Base-by-base conservation (phyloP, 2,888 invertebrate species). In the Dicroscelio sp. region DNA sequence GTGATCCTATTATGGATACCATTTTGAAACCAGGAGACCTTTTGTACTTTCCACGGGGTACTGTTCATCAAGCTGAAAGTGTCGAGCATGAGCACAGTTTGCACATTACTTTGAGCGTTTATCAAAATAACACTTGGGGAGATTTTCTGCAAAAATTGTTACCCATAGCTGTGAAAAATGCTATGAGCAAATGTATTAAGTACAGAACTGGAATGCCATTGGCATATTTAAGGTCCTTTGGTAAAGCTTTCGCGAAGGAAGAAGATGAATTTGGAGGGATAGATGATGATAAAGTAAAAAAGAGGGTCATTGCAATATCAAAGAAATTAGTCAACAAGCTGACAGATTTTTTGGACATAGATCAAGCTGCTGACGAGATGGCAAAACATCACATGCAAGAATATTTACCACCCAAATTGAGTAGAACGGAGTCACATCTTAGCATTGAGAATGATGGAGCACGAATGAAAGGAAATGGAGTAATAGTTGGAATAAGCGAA, bases 71-170 rank as follows among this genome's bases (percentile, higher is more conserved):
- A 97, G 99, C 98, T 1, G 97, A 97, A 80, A 98, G 99, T 0
- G 97, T 98, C 90, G 97, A 98, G 23, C 98, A 98, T 48, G 97
- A 97, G 35, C 99, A 99, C 97, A 99, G 99, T 1, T 97, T 99
- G 2, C 99, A 99, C 96, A 98, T 99, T 6, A 99, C 99, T 0
- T 97, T 99, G 5, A 99, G 99, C 73, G 98, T 99, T 95, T 99
- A 99, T 96, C 99, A 99, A 96, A 98, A 98, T 95, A 99, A 99
- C 96, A 98, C 99, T 0, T 99, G 98, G 98, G 98, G 98, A 33
- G 99, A 99, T 97, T 97, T 99, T 8, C 97, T 99, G 92, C 98
- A 99, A 96, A 98, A 98, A 97, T 96, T 98, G 91, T 92, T 99
- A 60, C 98, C 99, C 0, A 97, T 97, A 43, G 98, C 99, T 0